Conservation (phyloP, 2,113 vertebrate genomes). For the Myotis davidii region DNA sequence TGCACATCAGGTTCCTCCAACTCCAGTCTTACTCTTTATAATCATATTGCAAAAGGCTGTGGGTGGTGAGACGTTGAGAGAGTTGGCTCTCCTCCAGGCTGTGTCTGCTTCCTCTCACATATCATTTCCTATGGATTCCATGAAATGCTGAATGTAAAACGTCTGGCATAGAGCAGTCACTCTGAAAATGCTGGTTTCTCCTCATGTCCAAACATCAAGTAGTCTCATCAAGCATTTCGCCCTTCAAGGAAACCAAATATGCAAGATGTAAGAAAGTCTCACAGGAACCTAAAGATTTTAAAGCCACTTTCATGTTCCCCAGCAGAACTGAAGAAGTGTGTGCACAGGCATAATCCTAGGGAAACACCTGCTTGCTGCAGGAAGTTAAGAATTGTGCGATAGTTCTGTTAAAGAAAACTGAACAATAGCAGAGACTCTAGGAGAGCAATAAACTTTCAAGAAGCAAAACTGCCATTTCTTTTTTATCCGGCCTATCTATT, state of each 20-base stretch:
- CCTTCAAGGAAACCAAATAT: neutral
- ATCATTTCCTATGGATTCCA: neutral
- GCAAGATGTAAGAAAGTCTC: neutral
- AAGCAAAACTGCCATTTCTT: neutral
- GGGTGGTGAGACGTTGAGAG: neutral
- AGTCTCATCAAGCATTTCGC: neutral
- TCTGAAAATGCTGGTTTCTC: neutral
- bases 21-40: neutral
- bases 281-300: neutral
- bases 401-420: neutral
- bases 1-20: neutral
- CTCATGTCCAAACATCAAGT: neutral
- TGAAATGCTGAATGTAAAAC: neutral
- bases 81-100: neutral
- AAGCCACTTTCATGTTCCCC: neutral
- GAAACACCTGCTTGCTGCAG: neutral
- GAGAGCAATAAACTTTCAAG: neutral
- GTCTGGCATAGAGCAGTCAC: neutral
- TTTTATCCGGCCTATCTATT: neutral
- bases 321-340: neutral
- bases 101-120: neutral
- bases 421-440: neutral
- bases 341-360: rapidly evolving
- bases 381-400: neutral
- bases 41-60: neutral